Evolutionary conservation across 1,140 invertebrate species (phyloP).

Genomic region (Anagrus nilaparvatae): DNA sequence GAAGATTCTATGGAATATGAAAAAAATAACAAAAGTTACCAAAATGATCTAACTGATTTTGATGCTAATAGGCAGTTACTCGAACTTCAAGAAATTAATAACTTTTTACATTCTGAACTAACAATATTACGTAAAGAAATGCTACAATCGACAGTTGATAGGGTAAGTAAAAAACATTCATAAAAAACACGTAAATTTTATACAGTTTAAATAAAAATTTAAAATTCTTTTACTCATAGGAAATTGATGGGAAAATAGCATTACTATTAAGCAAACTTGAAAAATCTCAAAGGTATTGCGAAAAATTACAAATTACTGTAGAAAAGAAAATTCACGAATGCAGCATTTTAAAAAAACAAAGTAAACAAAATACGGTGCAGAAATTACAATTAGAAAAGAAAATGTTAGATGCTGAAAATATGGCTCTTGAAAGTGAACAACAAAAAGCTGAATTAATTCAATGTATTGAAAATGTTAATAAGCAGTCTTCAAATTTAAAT

Average conservation of each 20-base stretch:
- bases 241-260: conserved; percentile 28
- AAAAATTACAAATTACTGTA: conserved; percentile 28
- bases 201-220: not conserved
- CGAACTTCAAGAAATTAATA: conserved; percentile 30
- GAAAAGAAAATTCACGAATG: conserved; percentile 30
- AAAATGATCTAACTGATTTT: conserved; percentile 26
- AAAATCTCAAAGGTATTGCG: conserved; percentile 26
- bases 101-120: conserved; percentile 27
- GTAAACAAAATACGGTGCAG: conserved; percentile 27
- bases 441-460: conserved; percentile 40
- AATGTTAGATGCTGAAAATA: conserved; percentile 38
- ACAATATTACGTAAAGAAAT: conserved; percentile 26
- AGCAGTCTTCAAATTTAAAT: conserved; percentile 26
- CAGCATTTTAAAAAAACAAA: conserved; percentile 27
- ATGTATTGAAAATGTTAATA: conserved; percentile 32
- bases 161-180: conserved; percentile 21
- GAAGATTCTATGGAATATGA: conserved; percentile 34
- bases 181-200: not conserved
- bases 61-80: conserved; percentile 27
- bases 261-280: conserved; percentile 29
- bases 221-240: conserved; percentile 18
- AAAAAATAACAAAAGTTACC: conserved; percentile 26
- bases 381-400: conserved; percentile 40
- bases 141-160: conserved; percentile 17
- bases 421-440: conserved; percentile 41